These are phyloP conservation scores for Scleropages formosus DNA, from an alignment of 2,797 vertebrate species.

Conservation along the genomic window DNA sequence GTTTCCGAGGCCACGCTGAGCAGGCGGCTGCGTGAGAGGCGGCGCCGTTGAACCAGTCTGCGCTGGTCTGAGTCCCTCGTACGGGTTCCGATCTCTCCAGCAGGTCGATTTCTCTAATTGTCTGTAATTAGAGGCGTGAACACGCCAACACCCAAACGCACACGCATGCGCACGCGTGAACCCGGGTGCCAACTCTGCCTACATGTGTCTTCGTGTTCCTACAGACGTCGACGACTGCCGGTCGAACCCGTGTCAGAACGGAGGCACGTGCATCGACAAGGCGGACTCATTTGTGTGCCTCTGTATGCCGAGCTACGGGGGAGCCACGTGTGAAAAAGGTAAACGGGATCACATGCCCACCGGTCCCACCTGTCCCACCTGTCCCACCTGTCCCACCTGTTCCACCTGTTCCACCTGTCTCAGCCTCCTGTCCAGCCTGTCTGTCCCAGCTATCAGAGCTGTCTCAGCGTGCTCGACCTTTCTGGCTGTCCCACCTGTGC, in stretches of 20 bases:
- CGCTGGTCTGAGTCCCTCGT: conserved; percentile 27
- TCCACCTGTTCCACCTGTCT: background rate
- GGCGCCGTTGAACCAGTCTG: background rate
- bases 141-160: no score
- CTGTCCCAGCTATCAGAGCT: no score
- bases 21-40: conserved; percentile 8
- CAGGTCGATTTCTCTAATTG: conserved; percentile 30
- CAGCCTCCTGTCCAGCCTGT: no score
- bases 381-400: no score
- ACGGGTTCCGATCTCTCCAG: conserved; percentile 20
- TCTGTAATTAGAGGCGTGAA: conserved; percentile 33
- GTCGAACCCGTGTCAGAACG: conserved; percentile 91
- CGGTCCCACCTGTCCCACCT: no score
- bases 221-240: conserved; percentile 90
- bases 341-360: conserved; percentile 42
- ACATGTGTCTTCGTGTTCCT: conserved; percentile 20
- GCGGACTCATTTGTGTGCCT: conserved; percentile 88
- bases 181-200: conserved; percentile 27
- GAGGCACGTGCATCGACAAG: conserved; percentile 92
- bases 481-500: background rate
- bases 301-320: conserved; percentile 91
- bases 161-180: no score
- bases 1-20: conserved; percentile 14
- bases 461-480: background rate
- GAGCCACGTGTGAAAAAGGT: conserved; percentile 93